Evolutionary conservation across 2,797 vertebrate species (phyloP).

Genomic region (Botia kubotai): DNA sequence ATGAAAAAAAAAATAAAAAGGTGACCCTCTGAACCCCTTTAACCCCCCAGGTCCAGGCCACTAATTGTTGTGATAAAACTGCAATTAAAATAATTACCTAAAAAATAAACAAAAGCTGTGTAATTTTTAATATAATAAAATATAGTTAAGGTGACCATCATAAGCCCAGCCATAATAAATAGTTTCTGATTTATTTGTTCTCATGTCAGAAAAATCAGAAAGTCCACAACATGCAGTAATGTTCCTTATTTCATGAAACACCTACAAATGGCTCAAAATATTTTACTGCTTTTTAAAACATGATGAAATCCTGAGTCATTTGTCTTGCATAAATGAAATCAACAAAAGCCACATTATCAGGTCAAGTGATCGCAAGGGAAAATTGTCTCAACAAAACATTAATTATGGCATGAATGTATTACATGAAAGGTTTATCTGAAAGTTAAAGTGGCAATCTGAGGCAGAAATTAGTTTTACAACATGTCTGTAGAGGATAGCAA

Average conservation of each 20-base stretch:
- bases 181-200: constrained; percentile 10
- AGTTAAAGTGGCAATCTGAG: constrained; percentile 62
- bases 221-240: constrained; percentile 12
- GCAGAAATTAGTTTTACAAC: constrained; percentile 66
- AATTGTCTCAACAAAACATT: no score
- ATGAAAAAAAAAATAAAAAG: no score
- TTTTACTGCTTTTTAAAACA: neutral
- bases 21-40: no score
- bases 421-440: constrained; percentile 61
- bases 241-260: constrained; percentile 2
- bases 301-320: neutral
- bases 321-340: constrained; percentile 14
- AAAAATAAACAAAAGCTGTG: no score
- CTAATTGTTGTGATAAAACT: no score
- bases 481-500: constrained; percentile 55
- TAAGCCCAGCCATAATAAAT: neutral
- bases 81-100: no score
- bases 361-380: no score
- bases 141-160: no score
- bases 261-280: neutral
- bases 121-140: no score
- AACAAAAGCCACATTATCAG: neutral
- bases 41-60: no score
- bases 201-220: constrained; percentile 14
- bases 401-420: constrained; percentile 18